A percentile compares a stretch with the other conserved stretches of the same genome.
phyloP scores from a whole-genome alignment of 2,113 vertebrate genomes.

The Acrocephalus arundinaceus region DNA sequence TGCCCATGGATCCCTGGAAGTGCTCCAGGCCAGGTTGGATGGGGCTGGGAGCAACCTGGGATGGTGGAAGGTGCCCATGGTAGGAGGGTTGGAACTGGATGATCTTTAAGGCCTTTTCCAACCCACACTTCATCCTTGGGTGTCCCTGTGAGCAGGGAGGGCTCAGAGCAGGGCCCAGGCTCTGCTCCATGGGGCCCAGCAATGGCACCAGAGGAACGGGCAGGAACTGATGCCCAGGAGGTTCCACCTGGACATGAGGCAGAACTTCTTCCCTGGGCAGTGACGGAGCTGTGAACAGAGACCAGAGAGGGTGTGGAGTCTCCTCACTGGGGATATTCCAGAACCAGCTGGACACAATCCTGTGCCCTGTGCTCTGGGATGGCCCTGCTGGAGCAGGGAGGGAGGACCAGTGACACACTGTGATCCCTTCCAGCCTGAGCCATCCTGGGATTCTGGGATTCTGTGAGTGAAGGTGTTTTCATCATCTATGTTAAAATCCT shows the following conservation, averaged over 20 bases:
- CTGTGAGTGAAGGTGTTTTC: not conserved
- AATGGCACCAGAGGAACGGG: not conserved
- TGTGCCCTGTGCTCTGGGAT: not conserved
- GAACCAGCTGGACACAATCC: rapidly evolving
- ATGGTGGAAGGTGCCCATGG: not conserved
- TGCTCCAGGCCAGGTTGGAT: rapidly evolving
- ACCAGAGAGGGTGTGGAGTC: not conserved
- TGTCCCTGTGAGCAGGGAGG: not conserved
- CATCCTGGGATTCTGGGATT: not conserved
- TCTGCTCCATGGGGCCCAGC: not conserved
- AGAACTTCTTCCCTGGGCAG: not conserved
- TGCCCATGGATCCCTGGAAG: not conserved
- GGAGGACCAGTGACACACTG: not conserved
- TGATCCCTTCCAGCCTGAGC: not conserved
- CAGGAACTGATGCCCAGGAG: not conserved
- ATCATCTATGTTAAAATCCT: not conserved
- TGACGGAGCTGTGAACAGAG: not conserved
- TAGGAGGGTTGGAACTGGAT: not conserved
- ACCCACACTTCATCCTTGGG: not conserved
- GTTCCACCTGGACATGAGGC: not conserved
- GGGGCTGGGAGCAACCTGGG: not conserved
- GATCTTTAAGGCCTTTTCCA: not conserved
- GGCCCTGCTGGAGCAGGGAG: not conserved
- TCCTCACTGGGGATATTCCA: not conserved
- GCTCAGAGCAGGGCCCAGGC: not conserved